phyloP scores from a whole-genome alignment of 2,113 vertebrate species.

The Cairina moschata region DNA sequence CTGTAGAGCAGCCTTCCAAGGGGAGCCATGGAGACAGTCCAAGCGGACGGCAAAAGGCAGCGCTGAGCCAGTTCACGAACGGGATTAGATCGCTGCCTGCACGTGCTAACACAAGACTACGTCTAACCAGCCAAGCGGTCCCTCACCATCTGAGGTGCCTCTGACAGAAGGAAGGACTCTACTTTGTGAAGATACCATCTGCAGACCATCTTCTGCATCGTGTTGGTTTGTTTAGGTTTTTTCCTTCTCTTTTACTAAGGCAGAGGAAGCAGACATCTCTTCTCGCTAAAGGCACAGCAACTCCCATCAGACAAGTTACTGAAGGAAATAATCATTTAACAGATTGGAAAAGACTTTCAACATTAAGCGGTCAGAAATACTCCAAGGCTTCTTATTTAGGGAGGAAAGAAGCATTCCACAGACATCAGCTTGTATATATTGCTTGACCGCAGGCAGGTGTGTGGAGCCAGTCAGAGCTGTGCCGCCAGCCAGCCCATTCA shows the following conservation, averaged over 20 bases:
- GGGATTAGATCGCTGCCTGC: background rate
- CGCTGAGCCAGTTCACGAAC: background rate
- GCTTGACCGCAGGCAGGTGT: background rate
- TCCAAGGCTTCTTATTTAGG: background rate
- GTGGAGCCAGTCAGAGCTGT: rapidly evolving
- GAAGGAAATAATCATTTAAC: background rate
- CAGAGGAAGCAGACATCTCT: background rate
- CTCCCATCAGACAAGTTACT: background rate
- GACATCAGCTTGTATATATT: background rate
- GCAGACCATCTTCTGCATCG: background rate
- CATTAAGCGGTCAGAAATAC: background rate
- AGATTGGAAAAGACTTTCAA: background rate
- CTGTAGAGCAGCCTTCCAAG: background rate
- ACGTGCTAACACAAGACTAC: background rate
- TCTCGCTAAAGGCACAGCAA: background rate
- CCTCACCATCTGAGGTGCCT: background rate
- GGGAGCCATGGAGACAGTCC: background rate
- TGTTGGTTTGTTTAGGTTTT: background rate
- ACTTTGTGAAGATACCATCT: background rate
- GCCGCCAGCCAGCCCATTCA: background rate
- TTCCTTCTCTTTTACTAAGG: background rate
- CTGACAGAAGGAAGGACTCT: background rate
- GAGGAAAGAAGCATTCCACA: background rate
- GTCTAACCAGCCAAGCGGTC: background rate
- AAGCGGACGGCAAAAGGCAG: background rate